These are phyloP conservation scores for Lophotriccus pileatus DNA, from an alignment of 2,797 vertebrate genomes.

Conservation along the genomic window DNA sequence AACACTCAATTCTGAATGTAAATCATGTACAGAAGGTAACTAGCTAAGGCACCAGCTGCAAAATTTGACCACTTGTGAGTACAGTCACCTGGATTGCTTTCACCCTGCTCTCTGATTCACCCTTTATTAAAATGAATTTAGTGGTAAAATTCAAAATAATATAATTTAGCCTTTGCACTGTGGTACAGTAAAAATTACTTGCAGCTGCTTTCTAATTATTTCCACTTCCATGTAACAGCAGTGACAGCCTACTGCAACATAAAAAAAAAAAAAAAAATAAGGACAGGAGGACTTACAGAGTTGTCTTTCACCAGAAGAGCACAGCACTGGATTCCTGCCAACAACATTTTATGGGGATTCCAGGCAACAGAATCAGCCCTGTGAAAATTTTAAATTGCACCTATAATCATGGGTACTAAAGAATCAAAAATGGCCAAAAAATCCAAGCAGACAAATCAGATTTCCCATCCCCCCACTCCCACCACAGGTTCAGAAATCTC, in stretches of 20 bases:
- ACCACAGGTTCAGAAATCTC: neutral
- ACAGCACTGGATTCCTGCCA: slow-evolving; percentile 86
- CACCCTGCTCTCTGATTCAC: neutral
- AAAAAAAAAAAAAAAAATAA: neutral
- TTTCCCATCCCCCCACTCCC: neutral
- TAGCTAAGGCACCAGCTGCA: neutral
- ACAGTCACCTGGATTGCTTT: neutral
- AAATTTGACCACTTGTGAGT: neutral
- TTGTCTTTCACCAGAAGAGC: slow-evolving; percentile 84
- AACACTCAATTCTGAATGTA: slow-evolving; percentile 1
- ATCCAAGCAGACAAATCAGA: neutral
- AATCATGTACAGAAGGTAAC: neutral
- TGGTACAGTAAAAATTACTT: neutral
- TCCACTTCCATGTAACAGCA: neutral
- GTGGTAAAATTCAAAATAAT: neutral
- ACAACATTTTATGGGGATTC: slow-evolving; percentile 90
- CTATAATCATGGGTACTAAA: neutral
- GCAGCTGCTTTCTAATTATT: neutral
- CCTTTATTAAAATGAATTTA: neutral
- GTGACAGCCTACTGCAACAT: neutral
- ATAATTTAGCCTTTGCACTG: neutral
- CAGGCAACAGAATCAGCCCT: slow-evolving; percentile 86
- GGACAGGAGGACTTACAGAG: slow-evolving; percentile 71
- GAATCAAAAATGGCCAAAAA: neutral
- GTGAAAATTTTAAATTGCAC: neutral